Percentiles rank a stretch among this genome's conserved stretches.
Conservation (phyloP, 2,797 vertebrate species). For the Cossypha caffra region DNA sequence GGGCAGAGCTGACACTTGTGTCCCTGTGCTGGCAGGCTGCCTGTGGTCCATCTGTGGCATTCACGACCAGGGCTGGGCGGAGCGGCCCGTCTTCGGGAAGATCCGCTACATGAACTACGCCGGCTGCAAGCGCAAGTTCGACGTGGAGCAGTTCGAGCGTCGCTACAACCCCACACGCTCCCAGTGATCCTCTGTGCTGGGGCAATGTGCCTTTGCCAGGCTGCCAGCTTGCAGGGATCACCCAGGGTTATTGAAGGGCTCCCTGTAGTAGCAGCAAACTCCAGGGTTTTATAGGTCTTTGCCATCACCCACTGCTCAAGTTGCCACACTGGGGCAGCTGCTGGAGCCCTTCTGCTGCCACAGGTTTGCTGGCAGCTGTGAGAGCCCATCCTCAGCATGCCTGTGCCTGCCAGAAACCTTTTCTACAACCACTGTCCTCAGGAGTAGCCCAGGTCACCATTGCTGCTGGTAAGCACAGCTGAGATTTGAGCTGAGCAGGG, state of each 20-base stretch:
- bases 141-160: slow-evolving; percentile 82
- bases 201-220: not conserved
- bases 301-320: accelerated
- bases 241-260: accelerated
- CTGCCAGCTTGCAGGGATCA: not conserved
- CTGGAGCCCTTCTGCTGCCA: not conserved
- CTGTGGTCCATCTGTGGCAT: slow-evolving; percentile 93
- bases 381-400: not conserved
- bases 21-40: slow-evolving; percentile 75
- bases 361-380: not conserved
- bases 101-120: slow-evolving; percentile 94
- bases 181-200: not conserved
- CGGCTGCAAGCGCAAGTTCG: slow-evolving; percentile 90
- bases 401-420: not conserved
- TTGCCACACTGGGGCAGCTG: not conserved
- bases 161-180: slow-evolving; percentile 72
- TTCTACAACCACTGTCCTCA: not conserved
- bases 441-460: accelerated
- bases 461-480: not conserved
- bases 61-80: slow-evolving; percentile 89
- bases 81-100: slow-evolving; percentile 86
- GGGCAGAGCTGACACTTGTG: not conserved
- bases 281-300: not conserved
- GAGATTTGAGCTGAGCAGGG: not conserved
- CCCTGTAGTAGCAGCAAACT: not conserved